phyloP scores from a whole-genome alignment of 2,797 vertebrate species.

The Gymnothorax reevesii region DNA sequence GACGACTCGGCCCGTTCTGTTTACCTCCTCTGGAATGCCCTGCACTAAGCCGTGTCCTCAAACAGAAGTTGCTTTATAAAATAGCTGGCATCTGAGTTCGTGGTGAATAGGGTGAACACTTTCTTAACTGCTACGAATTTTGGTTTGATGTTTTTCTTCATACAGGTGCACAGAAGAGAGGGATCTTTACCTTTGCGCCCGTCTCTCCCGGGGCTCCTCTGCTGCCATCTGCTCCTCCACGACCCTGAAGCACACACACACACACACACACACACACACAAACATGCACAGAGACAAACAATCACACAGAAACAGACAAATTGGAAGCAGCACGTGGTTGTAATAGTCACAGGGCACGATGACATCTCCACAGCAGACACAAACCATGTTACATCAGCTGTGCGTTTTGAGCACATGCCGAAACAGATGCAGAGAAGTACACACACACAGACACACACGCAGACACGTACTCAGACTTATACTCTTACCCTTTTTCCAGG shows the following conservation, averaged over 20 bases:
- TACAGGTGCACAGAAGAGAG: not conserved
- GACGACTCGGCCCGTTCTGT: no score
- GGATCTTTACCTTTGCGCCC: conserved; percentile 81
- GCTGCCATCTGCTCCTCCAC: conserved; percentile 83
- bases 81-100: no score
- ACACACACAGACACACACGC: no score
- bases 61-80: no score
- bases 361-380: conserved; percentile 22
- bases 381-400: not conserved
- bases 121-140: not conserved
- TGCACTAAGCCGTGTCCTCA: no score
- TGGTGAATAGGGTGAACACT: no score
- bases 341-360: not conserved
- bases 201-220: conserved; percentile 89
- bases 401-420: conserved; percentile 13
- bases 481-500: conserved; percentile 83
- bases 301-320: not conserved
- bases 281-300: not conserved
- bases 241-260: conserved; percentile 73
- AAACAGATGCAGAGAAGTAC: not conserved
- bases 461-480: not conserved
- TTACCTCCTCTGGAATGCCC: no score
- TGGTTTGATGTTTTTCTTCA: not conserved
- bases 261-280: not conserved
- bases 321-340: not conserved